phyloP scores from a whole-genome alignment of 2,113 vertebrate species.

The Protobothrops mucrosquamatus region DNA sequence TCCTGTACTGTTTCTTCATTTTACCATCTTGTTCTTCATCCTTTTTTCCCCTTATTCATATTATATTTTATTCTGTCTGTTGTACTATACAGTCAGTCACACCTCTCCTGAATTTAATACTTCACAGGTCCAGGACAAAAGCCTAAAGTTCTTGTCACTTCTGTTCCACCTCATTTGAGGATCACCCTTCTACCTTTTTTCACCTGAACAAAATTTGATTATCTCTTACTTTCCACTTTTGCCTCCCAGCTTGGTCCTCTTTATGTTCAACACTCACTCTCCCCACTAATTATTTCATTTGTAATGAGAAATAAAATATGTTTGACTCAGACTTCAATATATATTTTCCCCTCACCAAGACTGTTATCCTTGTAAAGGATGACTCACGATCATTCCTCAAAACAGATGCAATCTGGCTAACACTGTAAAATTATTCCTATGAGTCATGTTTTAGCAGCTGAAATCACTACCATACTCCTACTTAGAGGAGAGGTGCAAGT shows the following conservation, averaged over 20 bases:
- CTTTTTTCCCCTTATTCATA: not conserved
- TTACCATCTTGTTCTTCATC: not conserved
- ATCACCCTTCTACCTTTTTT: conserved; percentile 10
- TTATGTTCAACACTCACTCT: not conserved
- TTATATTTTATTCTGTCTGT: not conserved
- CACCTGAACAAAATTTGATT: conserved; percentile 13
- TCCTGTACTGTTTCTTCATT: not conserved
- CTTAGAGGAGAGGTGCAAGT: not conserved
- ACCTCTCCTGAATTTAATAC: conserved; percentile 22
- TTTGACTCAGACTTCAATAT: conserved; percentile 2
- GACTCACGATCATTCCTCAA: conserved; percentile 27
- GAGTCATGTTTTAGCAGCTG: conserved; percentile 20
- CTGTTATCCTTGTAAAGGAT: not conserved
- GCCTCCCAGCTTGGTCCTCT: conserved; percentile 16
- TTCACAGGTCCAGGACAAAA: not conserved
- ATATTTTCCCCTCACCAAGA: not conserved
- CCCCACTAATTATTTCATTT: conserved; percentile 7
- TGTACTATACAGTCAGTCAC: not conserved
- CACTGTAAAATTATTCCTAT: conserved; percentile 13
- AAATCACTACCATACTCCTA: conserved; percentile 1
- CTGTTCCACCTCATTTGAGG: not conserved
- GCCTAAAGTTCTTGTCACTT: conserved; percentile 3
- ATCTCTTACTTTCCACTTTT: not conserved
- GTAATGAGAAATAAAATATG: not conserved
- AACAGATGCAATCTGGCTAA: not conserved